These are phyloP conservation scores for Takifugu bimaculatus DNA, from an alignment of 2,113 vertebrate genomes.

Conservation along the genomic window DNA sequence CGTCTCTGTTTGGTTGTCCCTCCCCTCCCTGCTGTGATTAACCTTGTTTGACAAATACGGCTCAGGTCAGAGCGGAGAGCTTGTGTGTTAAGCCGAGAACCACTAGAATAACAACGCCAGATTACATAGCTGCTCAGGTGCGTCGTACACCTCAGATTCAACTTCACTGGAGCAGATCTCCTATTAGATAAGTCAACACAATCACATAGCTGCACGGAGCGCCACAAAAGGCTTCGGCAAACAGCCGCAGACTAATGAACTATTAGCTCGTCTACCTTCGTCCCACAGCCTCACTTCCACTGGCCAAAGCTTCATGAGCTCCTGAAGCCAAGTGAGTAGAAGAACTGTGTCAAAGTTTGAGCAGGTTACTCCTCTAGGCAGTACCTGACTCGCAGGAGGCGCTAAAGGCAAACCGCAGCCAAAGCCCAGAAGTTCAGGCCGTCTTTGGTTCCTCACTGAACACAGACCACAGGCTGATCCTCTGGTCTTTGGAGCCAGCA, in stretches of 20 bases:
- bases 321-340: no score
- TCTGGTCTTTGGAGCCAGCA: slow-evolving; percentile 88
- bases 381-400: no score
- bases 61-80: slow-evolving; percentile 57
- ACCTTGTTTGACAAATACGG: slow-evolving; percentile 65
- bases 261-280: no score
- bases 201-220: slow-evolving; percentile 27
- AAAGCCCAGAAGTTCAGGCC: slow-evolving; percentile 19
- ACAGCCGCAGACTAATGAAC: neutral
- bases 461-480: slow-evolving; percentile 91
- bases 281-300: no score
- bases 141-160: slow-evolving; percentile 54
- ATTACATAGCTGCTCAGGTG: slow-evolving; percentile 67
- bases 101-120: slow-evolving; percentile 63
- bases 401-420: neutral
- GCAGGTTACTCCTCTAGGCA: no score
- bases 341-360: no score
- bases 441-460: slow-evolving; percentile 67
- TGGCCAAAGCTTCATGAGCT: no score
- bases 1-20: slow-evolving; percentile 24
- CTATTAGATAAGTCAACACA: slow-evolving; percentile 56
- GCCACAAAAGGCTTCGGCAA: slow-evolving; percentile 17
- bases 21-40: slow-evolving; percentile 54
- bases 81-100: slow-evolving; percentile 54
- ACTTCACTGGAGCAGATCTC: slow-evolving; percentile 62